Evolutionary conservation across 2,113 vertebrate genomes (phyloP).

Genomic region (Callorhinus ursinus): DNA sequence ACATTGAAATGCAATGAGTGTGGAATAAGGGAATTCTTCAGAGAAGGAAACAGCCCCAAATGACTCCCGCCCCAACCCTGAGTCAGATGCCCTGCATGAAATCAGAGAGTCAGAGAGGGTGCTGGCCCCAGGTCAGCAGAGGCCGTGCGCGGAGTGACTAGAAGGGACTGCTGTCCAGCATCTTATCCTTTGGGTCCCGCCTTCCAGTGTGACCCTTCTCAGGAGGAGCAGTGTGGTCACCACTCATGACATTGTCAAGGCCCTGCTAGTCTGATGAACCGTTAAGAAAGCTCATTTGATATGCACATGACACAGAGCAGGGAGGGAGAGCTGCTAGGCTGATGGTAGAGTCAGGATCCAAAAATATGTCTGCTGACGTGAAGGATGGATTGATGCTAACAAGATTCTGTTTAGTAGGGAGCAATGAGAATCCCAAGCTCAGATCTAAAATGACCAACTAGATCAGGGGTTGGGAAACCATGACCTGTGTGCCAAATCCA

Average conservation of each 20-base stretch:
- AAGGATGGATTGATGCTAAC: neutral
- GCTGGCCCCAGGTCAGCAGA: neutral
- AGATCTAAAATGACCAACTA: neutral
- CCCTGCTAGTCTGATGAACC: neutral
- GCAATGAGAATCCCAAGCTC: conserved; percentile 30
- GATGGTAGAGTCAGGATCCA: neutral
- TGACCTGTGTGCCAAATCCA: neutral
- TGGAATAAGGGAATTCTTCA: neutral
- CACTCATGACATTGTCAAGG: neutral
- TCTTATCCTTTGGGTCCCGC: neutral
- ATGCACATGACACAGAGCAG: neutral
- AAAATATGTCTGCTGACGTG: neutral
- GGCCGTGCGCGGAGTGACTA: neutral
- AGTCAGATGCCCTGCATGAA: neutral
- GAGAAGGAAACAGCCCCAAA: neutral
- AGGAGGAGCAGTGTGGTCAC: neutral
- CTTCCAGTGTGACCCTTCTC: neutral
- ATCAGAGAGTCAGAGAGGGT: neutral
- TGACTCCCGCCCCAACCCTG: neutral
- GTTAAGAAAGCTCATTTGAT: neutral
- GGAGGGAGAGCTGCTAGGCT: neutral
- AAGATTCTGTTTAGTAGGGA: neutral
- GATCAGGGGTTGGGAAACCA: neutral
- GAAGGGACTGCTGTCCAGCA: neutral
- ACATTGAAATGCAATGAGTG: neutral